Base-by-base conservation (phyloP, 1,140 invertebrate species). In the Hermetia illucens region DNA sequence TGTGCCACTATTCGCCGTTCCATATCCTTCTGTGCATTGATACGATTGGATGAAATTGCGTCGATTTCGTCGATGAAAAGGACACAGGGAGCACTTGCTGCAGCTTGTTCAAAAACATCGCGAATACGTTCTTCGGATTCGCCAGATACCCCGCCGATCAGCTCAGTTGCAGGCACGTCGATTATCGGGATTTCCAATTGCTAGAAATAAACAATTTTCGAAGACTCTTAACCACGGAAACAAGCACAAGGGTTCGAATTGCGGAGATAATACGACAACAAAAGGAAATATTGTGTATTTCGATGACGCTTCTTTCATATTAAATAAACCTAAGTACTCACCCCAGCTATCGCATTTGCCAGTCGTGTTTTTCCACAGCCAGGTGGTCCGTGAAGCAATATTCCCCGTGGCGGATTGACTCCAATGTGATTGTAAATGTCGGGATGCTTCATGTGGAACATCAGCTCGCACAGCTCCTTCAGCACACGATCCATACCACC, bases 21-120 rank as follows among this genome's bases (percentile, higher is more conserved):
- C 91, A 97, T 97, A 55, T 93, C 91, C 57, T 83, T 83, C 47
- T 88, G 81, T 2, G 89, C 85, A 44, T 75, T 81, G 41, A 92
- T 79, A 54, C 90, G 71, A 46, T 84, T 88, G 9, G 80, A 80
- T 21, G 81, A 83, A 39, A 96, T 79, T 18, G 83, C 77, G 68
- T 96, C 92, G 38, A 96, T 84, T 66, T 94, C 88, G 63, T 96
- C 92, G 38, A 96, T 78, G 48, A 96, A 91, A n/a, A 95, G 59
- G 18, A 96, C 71, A 61, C 86, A 87, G 0, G 88, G 87, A 21
- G 83, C 74, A 32, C 59, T 53, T 21, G 70, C 53, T 4, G 74
- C 56, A 15, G 90, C 91, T 56, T 81, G 75, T 22, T 90, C 79
- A 68, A 98, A 98, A 4, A 96, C 54, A 41, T 92, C 79, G 40